Base-by-base conservation (phyloP, 2,888 invertebrate genomes). In the Lepidocyrtoides sp. region DNA sequence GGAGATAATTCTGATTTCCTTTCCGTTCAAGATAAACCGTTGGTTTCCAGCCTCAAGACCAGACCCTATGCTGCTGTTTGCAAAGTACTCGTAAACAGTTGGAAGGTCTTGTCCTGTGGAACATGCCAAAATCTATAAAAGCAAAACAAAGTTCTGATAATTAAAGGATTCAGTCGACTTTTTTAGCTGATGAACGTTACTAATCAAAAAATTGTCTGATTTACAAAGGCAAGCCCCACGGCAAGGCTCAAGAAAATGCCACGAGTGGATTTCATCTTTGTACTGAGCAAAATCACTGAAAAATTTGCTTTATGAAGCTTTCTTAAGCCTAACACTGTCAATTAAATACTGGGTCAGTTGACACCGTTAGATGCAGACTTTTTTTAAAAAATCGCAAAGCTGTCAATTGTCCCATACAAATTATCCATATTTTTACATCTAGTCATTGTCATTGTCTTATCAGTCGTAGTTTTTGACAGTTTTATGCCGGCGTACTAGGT, bases 61-160 rank as follows among this genome's bases (percentile, higher is more conserved):
- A 7, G 93, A 92, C 1, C 90, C 89, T n/a, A 95, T 95, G 2
- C 95, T 95, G 41, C 95, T 95, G 10, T 94, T 94, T 1, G 95
- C 95, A 93, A 96, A 96, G 92, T 96, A 95, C 89, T 96, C 95
- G 93, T 96, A 96, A 48, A 95, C 94, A 0, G 95, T 95, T 5
- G 94, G 95, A 0, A 94, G 90, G 8, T 93, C 93, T 63, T 93
- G 92, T 32, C 48, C 48, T 2, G 17, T 26, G 23, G 63, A 63
- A 63, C 63, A n/a, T 26, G 26, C 57, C 57, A 57, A 7, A 1
- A 26, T 10, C 57, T 57, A 17, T 2, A 20, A 57, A 57, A 57
- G 12, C 14, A 14, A 2, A 63, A 60, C 8, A 2, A 51, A 14
- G 14, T 10, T 51, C n/a, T 10, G 5, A n/a, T 51, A 2, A 51